Evolutionary conservation across 2,797 vertebrate genomes (phyloP).

Genomic region (Carcharodon carcharias): DNA sequence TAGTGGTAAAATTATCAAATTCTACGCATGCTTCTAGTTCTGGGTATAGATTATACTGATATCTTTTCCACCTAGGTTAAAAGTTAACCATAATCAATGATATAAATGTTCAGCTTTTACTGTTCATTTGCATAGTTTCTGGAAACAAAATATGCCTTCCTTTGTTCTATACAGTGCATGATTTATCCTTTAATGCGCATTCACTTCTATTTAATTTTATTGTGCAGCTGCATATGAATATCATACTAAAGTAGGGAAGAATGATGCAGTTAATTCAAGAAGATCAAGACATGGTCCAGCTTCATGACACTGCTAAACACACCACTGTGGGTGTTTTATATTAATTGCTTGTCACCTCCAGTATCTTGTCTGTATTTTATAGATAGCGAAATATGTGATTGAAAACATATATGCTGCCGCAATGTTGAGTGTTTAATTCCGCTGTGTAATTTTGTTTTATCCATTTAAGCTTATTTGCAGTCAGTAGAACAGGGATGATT

Average conservation of each 20-base stretch:
- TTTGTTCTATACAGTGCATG: neutral
- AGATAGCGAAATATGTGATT: neutral
- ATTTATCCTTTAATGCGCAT: neutral
- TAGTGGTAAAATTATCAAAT: neutral
- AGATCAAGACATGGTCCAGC: neutral
- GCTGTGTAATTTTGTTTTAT: neutral
- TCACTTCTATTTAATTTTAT: neutral
- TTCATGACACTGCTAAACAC: neutral
- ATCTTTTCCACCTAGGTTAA: neutral
- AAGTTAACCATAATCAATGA: neutral
- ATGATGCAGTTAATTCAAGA: neutral
- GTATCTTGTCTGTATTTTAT: neutral
- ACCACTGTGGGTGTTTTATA: neutral
- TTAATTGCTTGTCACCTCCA: neutral
- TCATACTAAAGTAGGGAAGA: neutral
- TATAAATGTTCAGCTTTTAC: neutral
- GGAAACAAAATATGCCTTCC: neutral
- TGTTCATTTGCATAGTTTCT: neutral
- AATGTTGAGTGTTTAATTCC: conserved; percentile 7
- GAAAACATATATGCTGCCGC: neutral
- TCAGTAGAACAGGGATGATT: neutral
- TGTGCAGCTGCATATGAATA: neutral
- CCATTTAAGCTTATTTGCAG: neutral
- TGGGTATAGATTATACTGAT: neutral
- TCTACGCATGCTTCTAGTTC: neutral